A percentile compares a stretch with the other conserved stretches of the same genome.
phyloP scores from a whole-genome alignment of 2,888 invertebrate genomes.

The Drosophila dives region DNA sequence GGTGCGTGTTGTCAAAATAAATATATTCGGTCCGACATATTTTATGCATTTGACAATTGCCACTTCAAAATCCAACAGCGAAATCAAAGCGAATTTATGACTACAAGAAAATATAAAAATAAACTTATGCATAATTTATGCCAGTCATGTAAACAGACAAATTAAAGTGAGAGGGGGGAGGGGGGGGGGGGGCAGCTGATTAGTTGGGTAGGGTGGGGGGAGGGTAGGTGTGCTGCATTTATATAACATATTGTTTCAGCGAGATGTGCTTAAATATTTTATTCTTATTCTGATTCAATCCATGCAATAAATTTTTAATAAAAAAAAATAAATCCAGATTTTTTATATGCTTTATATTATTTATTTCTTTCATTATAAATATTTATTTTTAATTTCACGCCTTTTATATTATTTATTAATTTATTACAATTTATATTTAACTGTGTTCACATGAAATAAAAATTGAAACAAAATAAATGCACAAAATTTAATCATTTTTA shows the following conservation, averaged over 20 bases:
- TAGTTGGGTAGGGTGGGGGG: background rate
- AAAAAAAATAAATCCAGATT: background rate
- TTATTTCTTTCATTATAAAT: background rate
- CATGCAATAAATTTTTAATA: background rate
- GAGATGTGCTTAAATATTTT: slow-evolving; percentile 1
- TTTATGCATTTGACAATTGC: slow-evolving; percentile 75
- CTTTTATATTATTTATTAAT: background rate
- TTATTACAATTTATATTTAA: background rate
- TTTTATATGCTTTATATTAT: background rate
- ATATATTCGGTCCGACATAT: slow-evolving; percentile 59
- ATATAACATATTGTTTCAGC: background rate
- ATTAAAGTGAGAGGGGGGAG: slow-evolving; percentile 42
- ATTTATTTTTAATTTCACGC: background rate
- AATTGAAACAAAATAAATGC: background rate
- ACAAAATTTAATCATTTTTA: background rate
- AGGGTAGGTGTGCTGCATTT: background rate
- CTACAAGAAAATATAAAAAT: slow-evolving; percentile 39
- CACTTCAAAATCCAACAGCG: slow-evolving; percentile 51
- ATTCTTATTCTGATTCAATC: background rate
- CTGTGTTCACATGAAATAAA: background rate
- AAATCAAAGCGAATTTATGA: slow-evolving; percentile 72
- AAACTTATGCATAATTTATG: slow-evolving; percentile 76
- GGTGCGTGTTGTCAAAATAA: slow-evolving; percentile 32
- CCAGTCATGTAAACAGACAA: slow-evolving; percentile 78
- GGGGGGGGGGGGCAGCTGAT: background rate